phyloP scores from a whole-genome alignment of 2,797 vertebrate genomes.

The Anguilla marmorata region DNA sequence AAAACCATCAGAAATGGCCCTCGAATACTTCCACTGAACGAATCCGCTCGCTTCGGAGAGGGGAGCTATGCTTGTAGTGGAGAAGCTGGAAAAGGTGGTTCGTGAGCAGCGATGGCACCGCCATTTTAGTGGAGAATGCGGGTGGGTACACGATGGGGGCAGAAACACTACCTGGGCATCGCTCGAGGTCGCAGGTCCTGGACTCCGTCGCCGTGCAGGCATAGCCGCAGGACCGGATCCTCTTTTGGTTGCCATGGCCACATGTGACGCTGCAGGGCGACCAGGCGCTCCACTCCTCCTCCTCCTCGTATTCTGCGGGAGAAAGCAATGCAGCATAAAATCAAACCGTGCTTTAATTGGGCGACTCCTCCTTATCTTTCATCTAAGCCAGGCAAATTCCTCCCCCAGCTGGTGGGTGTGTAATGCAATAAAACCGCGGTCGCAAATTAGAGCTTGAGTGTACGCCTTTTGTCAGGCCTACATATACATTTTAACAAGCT shows the following conservation, averaged over 20 bases:
- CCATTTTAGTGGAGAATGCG: not conserved
- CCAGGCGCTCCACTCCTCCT: constrained; percentile 79
- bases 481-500: constrained; percentile 42
- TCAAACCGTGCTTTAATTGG: constrained; percentile 38
- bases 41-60: not conserved
- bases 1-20: not conserved
- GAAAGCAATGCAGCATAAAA: constrained; percentile 18
- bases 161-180: constrained; percentile 70
- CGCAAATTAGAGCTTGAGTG: constrained; percentile 43
- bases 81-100: not conserved
- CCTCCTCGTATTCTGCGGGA: constrained; percentile 70
- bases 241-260: constrained; percentile 72
- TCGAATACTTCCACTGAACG: not conserved
- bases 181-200: constrained; percentile 65
- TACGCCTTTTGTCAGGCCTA: constrained; percentile 38
- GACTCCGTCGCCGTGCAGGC: constrained; percentile 75
- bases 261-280: constrained; percentile 77
- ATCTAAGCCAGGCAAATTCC: constrained; percentile 56
- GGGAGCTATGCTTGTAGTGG: not conserved
- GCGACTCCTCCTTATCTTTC: constrained; percentile 35
- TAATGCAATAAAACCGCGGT: constrained; percentile 52
- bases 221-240: constrained; percentile 74
- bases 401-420: constrained; percentile 56
- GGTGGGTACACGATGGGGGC: not conserved
- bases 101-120: not conserved